Percentiles rank a stretch among this genome's conserved stretches.
These are phyloP conservation scores for Muschampia plurimacula DNA, from an alignment of 2,888 invertebrate species.

Conservation along the genomic window DNA sequence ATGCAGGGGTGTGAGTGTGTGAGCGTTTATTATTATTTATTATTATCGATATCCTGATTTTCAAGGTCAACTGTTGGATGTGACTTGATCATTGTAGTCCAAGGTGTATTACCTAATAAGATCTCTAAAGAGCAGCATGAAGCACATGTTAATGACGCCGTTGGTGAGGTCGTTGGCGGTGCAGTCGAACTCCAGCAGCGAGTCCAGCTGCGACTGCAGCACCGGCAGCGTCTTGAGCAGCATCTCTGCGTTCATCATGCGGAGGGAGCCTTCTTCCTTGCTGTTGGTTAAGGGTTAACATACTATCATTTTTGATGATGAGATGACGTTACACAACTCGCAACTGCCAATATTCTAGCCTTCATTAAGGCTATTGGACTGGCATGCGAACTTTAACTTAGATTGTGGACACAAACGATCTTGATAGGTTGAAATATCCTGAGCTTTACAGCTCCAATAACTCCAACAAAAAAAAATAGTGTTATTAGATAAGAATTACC, in stretches of 20 bases:
- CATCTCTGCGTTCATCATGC: slow-evolving; percentile 99
- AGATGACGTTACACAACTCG: too few relatives aligned
- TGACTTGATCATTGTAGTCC: not conserved
- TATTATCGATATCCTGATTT: too few relatives aligned
- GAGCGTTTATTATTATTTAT: too few relatives aligned
- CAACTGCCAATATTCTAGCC: too few relatives aligned
- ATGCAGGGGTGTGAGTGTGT: too few relatives aligned
- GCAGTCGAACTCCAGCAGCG: slow-evolving; percentile 98
- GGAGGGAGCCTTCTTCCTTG: slow-evolving; percentile 98
- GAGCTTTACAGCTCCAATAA: too few relatives aligned
- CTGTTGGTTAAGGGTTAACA: slow-evolving; percentile 70
- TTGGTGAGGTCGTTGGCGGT: slow-evolving; percentile 98
- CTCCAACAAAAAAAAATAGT: too few relatives aligned
- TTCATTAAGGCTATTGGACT: too few relatives aligned
- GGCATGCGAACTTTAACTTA: too few relatives aligned
- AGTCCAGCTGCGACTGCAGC: slow-evolving; percentile 97
- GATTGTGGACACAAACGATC: too few relatives aligned
- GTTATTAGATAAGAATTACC: too few relatives aligned
- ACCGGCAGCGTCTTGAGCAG: slow-evolving; percentile 98
- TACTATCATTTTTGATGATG: not conserved
- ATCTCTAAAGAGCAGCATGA: slow-evolving; percentile 99
- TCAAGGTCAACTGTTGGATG: not conserved
- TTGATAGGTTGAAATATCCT: too few relatives aligned
- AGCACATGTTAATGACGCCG: slow-evolving; percentile 99
- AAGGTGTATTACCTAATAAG: slow-evolving; percentile 90